Base-by-base conservation (phyloP, 2,888 invertebrate genomes). In the Dioctria linearis region DNA sequence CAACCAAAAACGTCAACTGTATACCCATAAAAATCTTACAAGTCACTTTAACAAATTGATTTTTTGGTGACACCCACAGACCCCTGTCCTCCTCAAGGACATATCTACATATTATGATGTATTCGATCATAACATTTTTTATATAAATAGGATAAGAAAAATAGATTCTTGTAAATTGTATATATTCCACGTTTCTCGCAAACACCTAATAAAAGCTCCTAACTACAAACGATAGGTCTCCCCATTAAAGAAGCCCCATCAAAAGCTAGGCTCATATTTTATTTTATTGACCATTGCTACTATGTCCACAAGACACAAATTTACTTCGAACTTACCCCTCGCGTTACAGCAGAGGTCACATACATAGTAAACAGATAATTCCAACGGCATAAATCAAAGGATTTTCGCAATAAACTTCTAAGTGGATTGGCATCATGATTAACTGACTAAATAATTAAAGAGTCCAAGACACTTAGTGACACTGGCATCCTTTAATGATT, bases 361-460 rank as follows among this genome's bases (percentile, higher is more conserved):
- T 25, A 25, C 25, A 25, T 25, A 25, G 11, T 4, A 54, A 11
- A 54, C n/a, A 54, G 54, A 54, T 54, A 54, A 54, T 54, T 54
- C 54, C 11, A 54, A 4, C 11, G 54, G 54, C 54, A 54, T 54
- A 54, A 54, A 54, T 54, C 54, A 54, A 54, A 54, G 54, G 54
- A 54, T 54, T 54, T 46, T 3, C 4, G 54, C 54, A 54, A 54
- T 54, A 54, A 54, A 54, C 54, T 54, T 11, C 54, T 54, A 54
- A 54, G 54, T 11, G n/a, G 54, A 54, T 54, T 54, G 61, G 4
- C 39, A 61, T 61, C 6, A 8, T 39, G 39, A 61, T 61, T 39
- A 61, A 61, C 61, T 61, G 61, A 61, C 25, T 61, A 61, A 61
- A 54, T 25, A 61, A 61, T 61, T 61, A 61, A 61, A 39, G 39